phyloP scores from a whole-genome alignment of 2,888 invertebrate genomes.

The Megalurothrips usitatus region DNA sequence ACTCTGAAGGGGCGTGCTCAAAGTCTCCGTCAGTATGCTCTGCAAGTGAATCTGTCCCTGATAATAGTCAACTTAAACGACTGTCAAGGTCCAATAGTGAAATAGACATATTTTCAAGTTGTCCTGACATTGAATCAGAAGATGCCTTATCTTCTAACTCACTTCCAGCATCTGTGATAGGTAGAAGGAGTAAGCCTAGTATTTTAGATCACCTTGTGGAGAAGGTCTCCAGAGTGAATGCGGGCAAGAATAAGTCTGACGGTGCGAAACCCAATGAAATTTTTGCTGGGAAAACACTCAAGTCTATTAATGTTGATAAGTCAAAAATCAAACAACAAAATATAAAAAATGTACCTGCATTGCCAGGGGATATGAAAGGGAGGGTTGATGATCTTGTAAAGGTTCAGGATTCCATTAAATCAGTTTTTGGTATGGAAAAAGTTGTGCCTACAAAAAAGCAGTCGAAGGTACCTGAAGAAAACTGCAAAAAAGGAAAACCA shows the following conservation, averaged over 20 bases:
- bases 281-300: not conserved
- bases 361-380: not conserved
- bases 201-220: not conserved
- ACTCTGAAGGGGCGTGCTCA: not conserved
- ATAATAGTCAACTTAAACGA: not conserved
- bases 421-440: not conserved
- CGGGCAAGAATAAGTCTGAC: not conserved
- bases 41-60: not conserved
- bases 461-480: not conserved
- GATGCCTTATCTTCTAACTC: not conserved
- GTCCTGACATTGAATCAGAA: not conserved
- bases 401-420: not conserved
- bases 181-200: not conserved
- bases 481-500: not conserved
- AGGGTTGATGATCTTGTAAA: not conserved
- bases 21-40: not conserved
- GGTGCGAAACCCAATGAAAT: not conserved
- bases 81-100: not conserved
- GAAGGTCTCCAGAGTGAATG: not conserved
- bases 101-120: not conserved
- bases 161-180: not conserved
- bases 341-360: not conserved
- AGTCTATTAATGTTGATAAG: not conserved
- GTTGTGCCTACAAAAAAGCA: not conserved
- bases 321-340: not conserved